A percentile compares a stretch with the other conserved stretches of the same genome.
Evolutionary conservation across 2,113 vertebrate genomes (phyloP).

Genomic region (Eclectus roratus): DNA sequence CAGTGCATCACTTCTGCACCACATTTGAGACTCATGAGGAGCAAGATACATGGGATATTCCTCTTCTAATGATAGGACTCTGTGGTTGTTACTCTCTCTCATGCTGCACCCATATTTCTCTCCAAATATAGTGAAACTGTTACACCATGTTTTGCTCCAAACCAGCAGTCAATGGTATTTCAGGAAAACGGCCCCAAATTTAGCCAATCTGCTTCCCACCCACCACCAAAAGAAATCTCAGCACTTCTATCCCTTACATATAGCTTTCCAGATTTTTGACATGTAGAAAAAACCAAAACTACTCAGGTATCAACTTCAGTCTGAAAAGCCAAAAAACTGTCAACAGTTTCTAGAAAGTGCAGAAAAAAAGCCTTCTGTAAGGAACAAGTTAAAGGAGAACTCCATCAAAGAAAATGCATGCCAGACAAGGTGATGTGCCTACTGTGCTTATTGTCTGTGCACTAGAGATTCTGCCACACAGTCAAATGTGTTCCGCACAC

Average conservation of each 20-base stretch:
- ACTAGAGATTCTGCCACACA: neutral
- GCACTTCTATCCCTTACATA: neutral
- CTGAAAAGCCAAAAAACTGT: neutral
- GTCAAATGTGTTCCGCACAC: neutral
- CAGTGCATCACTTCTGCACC: neutral
- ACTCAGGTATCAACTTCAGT: neutral
- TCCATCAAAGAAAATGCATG: neutral
- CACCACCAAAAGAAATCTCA: neutral
- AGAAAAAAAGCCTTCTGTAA: neutral
- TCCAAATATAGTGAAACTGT: neutral
- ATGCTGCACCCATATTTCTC: neutral
- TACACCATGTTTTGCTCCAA: neutral
- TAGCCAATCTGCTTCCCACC: neutral
- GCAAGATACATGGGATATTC: neutral
- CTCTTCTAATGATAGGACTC: neutral
- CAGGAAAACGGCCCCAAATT: neutral
- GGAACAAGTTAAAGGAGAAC: neutral
- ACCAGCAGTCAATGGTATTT: neutral
- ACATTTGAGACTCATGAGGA: neutral
- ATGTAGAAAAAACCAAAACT: neutral
- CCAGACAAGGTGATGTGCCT: neutral
- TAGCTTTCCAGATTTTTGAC: neutral
- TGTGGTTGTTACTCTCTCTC: neutral
- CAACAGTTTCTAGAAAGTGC: neutral
- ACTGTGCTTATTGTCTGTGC: neutral